phyloP scores from a whole-genome alignment of 2,797 vertebrate species.

The Liparis tanakae region DNA sequence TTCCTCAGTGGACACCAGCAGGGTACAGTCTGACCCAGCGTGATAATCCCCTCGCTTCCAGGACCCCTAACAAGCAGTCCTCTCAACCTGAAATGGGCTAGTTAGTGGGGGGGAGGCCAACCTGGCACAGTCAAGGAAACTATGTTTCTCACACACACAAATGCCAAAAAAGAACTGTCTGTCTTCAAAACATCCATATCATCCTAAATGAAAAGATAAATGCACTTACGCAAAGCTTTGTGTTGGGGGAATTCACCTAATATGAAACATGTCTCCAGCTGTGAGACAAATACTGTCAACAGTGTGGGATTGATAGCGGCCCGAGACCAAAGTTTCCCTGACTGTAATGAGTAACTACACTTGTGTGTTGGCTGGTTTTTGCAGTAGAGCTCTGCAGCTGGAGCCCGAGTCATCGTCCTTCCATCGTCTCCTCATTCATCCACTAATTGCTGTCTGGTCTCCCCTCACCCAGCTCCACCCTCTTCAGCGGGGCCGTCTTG shows the following conservation, averaged over 20 bases:
- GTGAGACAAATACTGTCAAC: constrained; percentile 12
- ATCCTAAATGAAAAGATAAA: constrained; percentile 1
- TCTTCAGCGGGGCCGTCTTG: no score
- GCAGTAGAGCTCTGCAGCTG: no score
- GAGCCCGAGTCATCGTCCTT: no score
- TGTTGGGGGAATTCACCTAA: constrained; percentile 17
- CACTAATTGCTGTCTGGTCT: no score
- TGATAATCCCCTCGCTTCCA: constrained; percentile 67
- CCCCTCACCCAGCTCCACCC: no score
- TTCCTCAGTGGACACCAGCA: constrained; percentile 67
- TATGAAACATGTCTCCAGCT: constrained; percentile 16
- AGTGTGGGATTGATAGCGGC: constrained; percentile 1
- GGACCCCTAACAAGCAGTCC: constrained; percentile 71
- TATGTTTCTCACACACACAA: constrained; percentile 2
- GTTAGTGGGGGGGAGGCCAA: constrained; percentile 27
- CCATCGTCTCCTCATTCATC: no score
- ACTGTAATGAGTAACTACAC: no score
- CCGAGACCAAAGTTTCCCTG: not conserved
- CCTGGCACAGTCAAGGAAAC: constrained; percentile 42
- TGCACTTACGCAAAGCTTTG: constrained; percentile 20
- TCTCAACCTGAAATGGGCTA: constrained; percentile 48
- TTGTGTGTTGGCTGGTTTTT: no score
- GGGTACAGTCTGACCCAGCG: constrained; percentile 68
- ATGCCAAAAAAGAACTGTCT: constrained; percentile 1
- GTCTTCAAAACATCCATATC: constrained; percentile 27